A percentile compares a stretch with the other conserved stretches of the same genome.
Conservation (phyloP, 2,113 vertebrate genomes). For the Tetraodon nigroviridis region DNA sequence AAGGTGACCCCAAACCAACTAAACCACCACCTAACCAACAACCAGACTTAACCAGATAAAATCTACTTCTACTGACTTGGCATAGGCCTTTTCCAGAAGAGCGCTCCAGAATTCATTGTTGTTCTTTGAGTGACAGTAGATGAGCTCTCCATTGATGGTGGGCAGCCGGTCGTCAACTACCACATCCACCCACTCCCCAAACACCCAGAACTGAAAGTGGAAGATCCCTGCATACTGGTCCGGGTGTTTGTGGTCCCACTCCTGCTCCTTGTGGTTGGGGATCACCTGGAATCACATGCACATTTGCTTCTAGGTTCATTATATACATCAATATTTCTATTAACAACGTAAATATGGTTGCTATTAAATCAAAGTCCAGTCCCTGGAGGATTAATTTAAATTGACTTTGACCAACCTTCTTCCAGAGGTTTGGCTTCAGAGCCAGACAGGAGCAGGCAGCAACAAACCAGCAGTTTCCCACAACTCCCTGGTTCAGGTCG, state of each 20-base stretch:
- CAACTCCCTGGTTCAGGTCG: slow-evolving; percentile 83
- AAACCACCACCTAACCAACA: no score
- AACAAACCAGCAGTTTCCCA: slow-evolving; percentile 92
- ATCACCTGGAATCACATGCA: slow-evolving; percentile 77
- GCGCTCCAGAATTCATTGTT: slow-evolving; percentile 92
- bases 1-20: no score
- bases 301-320: neutral
- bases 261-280: slow-evolving; percentile 82
- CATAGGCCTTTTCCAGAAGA: slow-evolving; percentile 90
- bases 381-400: no score
- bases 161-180: slow-evolving; percentile 92
- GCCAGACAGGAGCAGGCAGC: slow-evolving; percentile 90
- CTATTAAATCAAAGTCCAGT: no score
- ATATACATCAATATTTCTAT: no score
- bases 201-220: slow-evolving; percentile 90
- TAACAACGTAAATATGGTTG: no score
- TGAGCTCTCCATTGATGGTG: slow-evolving; percentile 78
- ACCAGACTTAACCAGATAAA: no score
- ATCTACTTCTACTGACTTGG: slow-evolving; percentile 76
- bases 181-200: slow-evolving; percentile 89
- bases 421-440: slow-evolving; percentile 81
- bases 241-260: slow-evolving; percentile 82
- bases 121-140: slow-evolving; percentile 86
- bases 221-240: slow-evolving; percentile 88
- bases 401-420: slow-evolving; percentile 69